Evolutionary conservation across 2,888 invertebrate genomes (phyloP).

Genomic region (Chironomus tentans): DNA sequence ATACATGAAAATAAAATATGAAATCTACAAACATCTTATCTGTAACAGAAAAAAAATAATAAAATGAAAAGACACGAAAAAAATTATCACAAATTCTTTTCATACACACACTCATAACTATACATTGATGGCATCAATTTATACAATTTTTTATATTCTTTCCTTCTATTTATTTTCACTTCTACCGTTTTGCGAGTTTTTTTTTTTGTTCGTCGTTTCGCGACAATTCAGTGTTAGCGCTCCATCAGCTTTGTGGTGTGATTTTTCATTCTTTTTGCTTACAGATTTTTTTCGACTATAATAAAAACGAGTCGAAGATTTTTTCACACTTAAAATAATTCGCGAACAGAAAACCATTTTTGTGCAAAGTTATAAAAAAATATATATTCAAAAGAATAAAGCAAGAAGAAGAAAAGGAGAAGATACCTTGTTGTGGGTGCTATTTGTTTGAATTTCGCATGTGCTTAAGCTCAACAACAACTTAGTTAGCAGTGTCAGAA

Average conservation of each 20-base stretch:
- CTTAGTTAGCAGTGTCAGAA: too few species aligned
- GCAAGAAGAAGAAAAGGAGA: not conserved
- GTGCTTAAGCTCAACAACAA: not conserved
- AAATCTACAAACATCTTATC: not conserved
- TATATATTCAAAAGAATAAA: too few species aligned
- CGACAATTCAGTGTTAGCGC: slow-evolving; percentile 25
- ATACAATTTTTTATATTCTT: not conserved
- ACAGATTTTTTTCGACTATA: not conserved
- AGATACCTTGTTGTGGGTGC: not conserved
- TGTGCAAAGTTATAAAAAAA: not conserved
- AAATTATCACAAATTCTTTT: not conserved
- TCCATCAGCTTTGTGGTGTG: slow-evolving; percentile 24
- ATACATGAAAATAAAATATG: too few species aligned
- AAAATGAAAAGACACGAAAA: not conserved
- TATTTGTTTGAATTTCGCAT: slow-evolving; percentile 21
- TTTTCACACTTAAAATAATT: too few species aligned
- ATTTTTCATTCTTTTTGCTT: not conserved
- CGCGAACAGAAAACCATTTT: not conserved
- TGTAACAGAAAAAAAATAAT: not conserved
- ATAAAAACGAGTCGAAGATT: too few species aligned
- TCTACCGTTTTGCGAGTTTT: slow-evolving; percentile 10
- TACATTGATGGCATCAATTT: not conserved
- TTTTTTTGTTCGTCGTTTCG: slow-evolving; percentile 15
- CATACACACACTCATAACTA: not conserved
- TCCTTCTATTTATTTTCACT: slow-evolving; percentile 17